These are phyloP conservation scores for Tragelaphus scriptus DNA, from an alignment of 2,113 vertebrate genomes.

Conservation along the genomic window DNA sequence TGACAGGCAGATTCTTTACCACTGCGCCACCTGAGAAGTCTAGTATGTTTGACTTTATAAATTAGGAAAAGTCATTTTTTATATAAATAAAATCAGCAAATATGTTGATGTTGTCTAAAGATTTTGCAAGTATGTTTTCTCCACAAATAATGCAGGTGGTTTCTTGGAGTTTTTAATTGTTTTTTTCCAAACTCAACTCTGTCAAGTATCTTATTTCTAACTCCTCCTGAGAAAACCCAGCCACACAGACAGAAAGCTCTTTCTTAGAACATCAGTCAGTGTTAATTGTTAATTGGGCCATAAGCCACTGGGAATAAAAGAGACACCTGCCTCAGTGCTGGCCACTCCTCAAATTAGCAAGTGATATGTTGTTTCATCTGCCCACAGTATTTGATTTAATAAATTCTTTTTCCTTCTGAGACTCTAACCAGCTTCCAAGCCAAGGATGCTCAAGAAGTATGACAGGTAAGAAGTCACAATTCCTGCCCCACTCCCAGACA, in stretches of 20 bases:
- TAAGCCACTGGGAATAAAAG: constrained; percentile 24
- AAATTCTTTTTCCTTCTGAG: constrained; percentile 32
- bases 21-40: not conserved
- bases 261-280: constrained; percentile 45
- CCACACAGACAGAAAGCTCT: constrained; percentile 39
- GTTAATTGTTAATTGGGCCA: constrained; percentile 61
- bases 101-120: not conserved
- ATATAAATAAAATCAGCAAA: not conserved
- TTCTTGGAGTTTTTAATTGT: not conserved
- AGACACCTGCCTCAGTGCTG: not conserved
- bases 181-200: not conserved
- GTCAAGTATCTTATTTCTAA: constrained; percentile 53
- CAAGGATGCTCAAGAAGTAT: not conserved
- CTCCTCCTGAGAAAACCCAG: constrained; percentile 65
- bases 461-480: not conserved
- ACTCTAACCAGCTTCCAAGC: not conserved
- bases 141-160: not conserved
- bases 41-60: not conserved
- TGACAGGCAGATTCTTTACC: not conserved
- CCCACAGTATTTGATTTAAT: constrained; percentile 13
- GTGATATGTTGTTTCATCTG: constrained; percentile 24
- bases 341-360: constrained; percentile 9
- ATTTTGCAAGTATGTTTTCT: constrained; percentile 30
- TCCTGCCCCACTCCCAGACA: not conserved
- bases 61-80: not conserved